These are phyloP conservation scores for Drosophila diplacantha DNA, from an alignment of 2,888 invertebrate species.

Conservation along the genomic window DNA sequence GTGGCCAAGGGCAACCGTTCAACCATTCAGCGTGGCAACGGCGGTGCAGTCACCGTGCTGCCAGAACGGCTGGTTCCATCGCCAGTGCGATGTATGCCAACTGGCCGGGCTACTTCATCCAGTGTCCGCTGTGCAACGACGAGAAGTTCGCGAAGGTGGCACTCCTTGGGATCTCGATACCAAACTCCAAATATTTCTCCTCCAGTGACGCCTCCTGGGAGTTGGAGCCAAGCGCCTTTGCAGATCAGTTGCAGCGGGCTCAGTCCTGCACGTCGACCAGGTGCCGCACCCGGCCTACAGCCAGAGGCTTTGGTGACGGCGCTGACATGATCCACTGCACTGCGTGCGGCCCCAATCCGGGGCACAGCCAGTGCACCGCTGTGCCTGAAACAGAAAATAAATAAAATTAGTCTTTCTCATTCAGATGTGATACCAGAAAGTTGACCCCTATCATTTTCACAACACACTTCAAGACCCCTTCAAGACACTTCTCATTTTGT, in stretches of 20 bases:
- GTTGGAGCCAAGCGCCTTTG: slow-evolving; percentile 85
- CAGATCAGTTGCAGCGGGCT: slow-evolving; percentile 83
- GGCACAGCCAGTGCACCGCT: slow-evolving; percentile 37
- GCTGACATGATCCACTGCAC: slow-evolving; percentile 55
- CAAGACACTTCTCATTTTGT: too few species aligned
- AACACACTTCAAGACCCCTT: too few species aligned
- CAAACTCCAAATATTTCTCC: slow-evolving; percentile 79
- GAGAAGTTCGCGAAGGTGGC: slow-evolving; percentile 77
- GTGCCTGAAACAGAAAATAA: too few species aligned
- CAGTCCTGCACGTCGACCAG: slow-evolving; percentile 80
- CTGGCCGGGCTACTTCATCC: slow-evolving; percentile 85
- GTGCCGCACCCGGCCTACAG: slow-evolving; percentile 78
- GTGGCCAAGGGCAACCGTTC: background rate
- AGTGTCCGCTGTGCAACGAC: slow-evolving; percentile 90
- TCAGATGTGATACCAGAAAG: too few species aligned
- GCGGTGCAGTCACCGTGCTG: slow-evolving; percentile 88
- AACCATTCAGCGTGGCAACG: slow-evolving; percentile 74
- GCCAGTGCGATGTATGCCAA: slow-evolving; percentile 83
- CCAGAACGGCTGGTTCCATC: slow-evolving; percentile 87
- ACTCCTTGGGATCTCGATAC: slow-evolving; percentile 85
- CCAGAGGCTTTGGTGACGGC: background rate
- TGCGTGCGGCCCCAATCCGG: slow-evolving; percentile 69
- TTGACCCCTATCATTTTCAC: too few species aligned
- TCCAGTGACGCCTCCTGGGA: slow-evolving; percentile 83
- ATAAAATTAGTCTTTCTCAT: too few species aligned